phyloP scores from a whole-genome alignment of 1,140 invertebrate genomes.

The Trichonephila inaurata region DNA sequence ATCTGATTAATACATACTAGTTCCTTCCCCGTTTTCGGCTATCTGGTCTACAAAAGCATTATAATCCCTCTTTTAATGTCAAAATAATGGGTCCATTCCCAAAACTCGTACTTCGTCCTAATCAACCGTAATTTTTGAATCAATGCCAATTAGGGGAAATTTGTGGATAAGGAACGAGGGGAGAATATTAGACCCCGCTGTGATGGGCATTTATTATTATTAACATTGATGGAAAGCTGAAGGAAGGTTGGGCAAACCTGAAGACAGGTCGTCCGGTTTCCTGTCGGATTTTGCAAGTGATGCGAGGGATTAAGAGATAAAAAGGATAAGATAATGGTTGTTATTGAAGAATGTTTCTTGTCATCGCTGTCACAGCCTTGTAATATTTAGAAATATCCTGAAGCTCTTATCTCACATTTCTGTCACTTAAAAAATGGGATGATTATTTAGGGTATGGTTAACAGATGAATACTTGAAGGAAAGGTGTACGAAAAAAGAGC shows the following conservation, averaged over 20 bases:
- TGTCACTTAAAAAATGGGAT: neutral
- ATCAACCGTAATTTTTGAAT: slow-evolving; percentile 64
- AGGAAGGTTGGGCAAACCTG: neutral
- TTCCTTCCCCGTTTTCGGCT: too few relatives aligned
- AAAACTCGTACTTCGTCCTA: slow-evolving; percentile 43
- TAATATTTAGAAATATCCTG: neutral
- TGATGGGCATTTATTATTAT: slow-evolving; percentile 64
- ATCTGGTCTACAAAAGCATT: neutral
- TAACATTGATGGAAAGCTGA: slow-evolving; percentile 20
- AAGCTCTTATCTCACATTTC: slow-evolving; percentile 16
- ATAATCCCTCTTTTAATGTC: slow-evolving; percentile 26
- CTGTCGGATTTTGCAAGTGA: neutral
- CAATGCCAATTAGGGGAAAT: slow-evolving; percentile 58
- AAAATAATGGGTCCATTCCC: slow-evolving; percentile 31
- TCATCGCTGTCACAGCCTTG: neutral
- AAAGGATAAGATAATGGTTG: neutral
- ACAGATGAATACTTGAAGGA: neutral
- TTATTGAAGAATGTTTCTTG: slow-evolving; percentile 13
- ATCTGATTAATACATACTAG: neutral
- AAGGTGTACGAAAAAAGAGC: neutral
- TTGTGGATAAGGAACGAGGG: neutral
- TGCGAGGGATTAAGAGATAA: neutral
- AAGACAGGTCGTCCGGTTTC: neutral
- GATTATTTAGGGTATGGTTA: neutral
- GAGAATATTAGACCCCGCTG: neutral